Evolutionary conservation across 2,113 vertebrate species (phyloP), one percentile per base, ranked within the genome.

Genomic region (Prionailurus viverrinus): DNA sequence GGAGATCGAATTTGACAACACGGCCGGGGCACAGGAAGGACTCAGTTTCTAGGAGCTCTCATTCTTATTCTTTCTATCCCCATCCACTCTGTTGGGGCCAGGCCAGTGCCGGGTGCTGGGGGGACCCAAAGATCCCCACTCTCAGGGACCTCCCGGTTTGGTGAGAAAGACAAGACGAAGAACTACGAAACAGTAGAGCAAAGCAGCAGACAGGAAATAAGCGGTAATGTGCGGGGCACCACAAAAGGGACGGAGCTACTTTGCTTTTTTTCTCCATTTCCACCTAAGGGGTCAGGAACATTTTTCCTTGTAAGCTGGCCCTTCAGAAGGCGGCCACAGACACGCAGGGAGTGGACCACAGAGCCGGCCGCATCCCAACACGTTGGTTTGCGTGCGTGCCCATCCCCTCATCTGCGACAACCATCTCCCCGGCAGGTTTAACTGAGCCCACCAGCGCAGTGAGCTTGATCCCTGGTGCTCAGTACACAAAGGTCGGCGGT

Each of bases 41-140:
- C 45, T 19, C 8, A 5, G 48, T 5, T 21, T 23, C 65, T 1
- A 3, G 79, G 29, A 29, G n/a, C 7, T 2, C 2, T 3, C 4
- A 45, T 65, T 14, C 1, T 1, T 27, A 7, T 21, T 29, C 14
- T 41, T 27, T 10, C 8, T 1, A 10, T 15, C 48, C 4, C 74
- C n/a, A 58, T 2, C 31, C 23, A 23, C 14, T 12, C 74, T 33
- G 25, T 1, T 1, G 10, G 10, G 39, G 33, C 55, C 68, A 74
- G 48, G 89, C n/a, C 4, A 45, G 48, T 19, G 63, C 80, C 3
- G 68, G 83, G 3, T 48, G 73, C n/a, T 4, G 58, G 45, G 1
- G 19, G 39, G 39, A 10, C 74, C 58, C 61, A 48, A 33, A 95
- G 39, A 51, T 2, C 27, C 29, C n/a, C 53, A 19, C 0, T 3